Evolutionary conservation across 2,797 vertebrate species (phyloP).

Genomic region (Platyrinchus mystaceus): DNA sequence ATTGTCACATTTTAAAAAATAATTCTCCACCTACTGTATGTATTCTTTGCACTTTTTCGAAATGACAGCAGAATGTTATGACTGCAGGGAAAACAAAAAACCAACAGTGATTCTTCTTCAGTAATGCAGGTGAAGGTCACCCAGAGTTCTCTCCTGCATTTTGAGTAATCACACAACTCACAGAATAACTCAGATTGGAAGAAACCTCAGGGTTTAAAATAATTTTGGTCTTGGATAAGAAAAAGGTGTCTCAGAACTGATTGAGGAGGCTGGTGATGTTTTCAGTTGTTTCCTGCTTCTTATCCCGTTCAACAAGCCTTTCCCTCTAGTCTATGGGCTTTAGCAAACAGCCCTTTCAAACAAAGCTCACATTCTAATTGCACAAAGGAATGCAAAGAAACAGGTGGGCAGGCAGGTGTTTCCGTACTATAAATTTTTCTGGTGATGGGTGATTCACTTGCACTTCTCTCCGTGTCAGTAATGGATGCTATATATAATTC

Average conservation of each 20-base stretch:
- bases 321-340: not conserved
- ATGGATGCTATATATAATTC: not conserved
- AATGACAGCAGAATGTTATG: not conserved
- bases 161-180: not conserved
- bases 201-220: not conserved
- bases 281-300: not conserved
- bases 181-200: not conserved
- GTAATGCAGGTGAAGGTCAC: not conserved
- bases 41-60: not conserved
- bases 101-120: not conserved
- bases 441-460: not conserved
- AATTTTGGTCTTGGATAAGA: not conserved
- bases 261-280: not conserved
- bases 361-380: not conserved
- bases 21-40: not conserved
- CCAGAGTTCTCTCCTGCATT: not conserved
- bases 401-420: slow-evolving; percentile 45
- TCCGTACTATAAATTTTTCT: not conserved
- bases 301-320: not conserved
- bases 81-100: not conserved
- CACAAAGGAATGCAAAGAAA: not conserved
- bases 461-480: not conserved
- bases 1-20: not conserved
- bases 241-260: not conserved
- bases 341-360: not conserved